Evolutionary conservation across 2,888 invertebrate genomes (phyloP), one percentile per base, ranked within the genome.

Genomic region (Falcaria lacertinaria): DNA sequence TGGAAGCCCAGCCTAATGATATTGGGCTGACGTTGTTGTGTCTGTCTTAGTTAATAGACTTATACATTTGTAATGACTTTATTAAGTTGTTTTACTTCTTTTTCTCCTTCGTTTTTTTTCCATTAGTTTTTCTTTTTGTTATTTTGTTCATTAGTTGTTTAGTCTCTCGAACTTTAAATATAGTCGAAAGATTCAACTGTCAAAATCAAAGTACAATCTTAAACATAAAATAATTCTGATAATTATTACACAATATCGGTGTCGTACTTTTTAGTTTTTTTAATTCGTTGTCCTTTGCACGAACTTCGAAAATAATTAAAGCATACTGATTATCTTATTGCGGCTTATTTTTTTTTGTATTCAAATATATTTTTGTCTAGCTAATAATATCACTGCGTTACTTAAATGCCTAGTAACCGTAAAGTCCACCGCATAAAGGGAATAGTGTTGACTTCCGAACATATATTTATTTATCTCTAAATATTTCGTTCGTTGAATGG

Each of bases 361-460:
- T n/a, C n/a, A n/a, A n/a, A n/a, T n/a, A n/a, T n/a, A 65, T 61
- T 60, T 65, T 73, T 69, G 62, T 61, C 72, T 66, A 71, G 73
- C 71, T 80, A 74, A 79, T 76, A 69, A 76, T 66, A 59, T 68
- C 67, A 68, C 66, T 69, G 62, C 66, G 52, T 61, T 60, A 63
- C 64, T 63, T 57, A 64, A 76, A 74, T 75, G 69, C 72, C 67
- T 78, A 76, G 80, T 80, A 51, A 72, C 75, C 69, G 70, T 70
- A 57, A 57, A 50, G 52, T 54, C 70, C 60, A 57, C 68, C 67
- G 71, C 74, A 68, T 75, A 74, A 73, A 58, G 71, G 69, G 67
- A 74, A 69, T 76, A 69, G 73, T 69, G 66, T 63, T 64, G 61
- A 59, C 60, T 54, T 62, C 60, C 64, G 63, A 62, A 68, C 54